Conservation (phyloP, 1,140 invertebrate genomes). For the Aphelenchoides avenae region DNA sequence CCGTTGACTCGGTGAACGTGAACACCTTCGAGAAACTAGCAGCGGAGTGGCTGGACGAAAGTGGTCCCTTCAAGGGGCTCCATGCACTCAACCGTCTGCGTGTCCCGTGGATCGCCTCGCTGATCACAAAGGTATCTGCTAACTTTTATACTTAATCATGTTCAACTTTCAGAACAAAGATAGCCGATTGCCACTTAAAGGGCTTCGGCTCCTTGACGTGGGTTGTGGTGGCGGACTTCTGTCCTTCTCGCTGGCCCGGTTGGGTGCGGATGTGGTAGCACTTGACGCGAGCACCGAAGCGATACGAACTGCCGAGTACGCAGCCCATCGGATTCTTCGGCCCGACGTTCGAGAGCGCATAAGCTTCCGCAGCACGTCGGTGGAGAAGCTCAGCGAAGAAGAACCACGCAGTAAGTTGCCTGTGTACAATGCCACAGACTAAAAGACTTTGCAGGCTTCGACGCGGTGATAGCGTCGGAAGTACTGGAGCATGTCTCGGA, state of each 20-base stretch:
- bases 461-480: conserved; percentile 80
- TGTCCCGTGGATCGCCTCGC: conserved; percentile 54
- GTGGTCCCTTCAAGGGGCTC: conserved; percentile 46
- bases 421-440: neutral
- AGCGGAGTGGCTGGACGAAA: conserved; percentile 50
- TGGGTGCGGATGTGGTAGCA: conserved; percentile 77
- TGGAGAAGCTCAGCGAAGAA: conserved; percentile 37
- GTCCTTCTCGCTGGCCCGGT: conserved; percentile 68
- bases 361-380: conserved; percentile 19
- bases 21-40: no score
- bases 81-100: conserved; percentile 54
- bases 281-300: conserved; percentile 73
- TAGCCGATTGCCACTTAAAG: conserved; percentile 64
- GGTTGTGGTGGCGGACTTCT: conserved; percentile 84
- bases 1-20: no score
- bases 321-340: conserved; percentile 60
- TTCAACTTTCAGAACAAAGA: neutral
- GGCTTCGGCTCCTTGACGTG: conserved; percentile 73
- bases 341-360: conserved; percentile 66
- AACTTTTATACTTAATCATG: neutral
- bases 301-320: conserved; percentile 68
- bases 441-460: conserved; percentile 64
- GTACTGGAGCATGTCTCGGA: conserved; percentile 83
- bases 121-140: conserved; percentile 22
- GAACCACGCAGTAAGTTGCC: conserved; percentile 55